Conservation (phyloP, 2,113 vertebrate species). For the Periophthalmus modestus region DNA sequence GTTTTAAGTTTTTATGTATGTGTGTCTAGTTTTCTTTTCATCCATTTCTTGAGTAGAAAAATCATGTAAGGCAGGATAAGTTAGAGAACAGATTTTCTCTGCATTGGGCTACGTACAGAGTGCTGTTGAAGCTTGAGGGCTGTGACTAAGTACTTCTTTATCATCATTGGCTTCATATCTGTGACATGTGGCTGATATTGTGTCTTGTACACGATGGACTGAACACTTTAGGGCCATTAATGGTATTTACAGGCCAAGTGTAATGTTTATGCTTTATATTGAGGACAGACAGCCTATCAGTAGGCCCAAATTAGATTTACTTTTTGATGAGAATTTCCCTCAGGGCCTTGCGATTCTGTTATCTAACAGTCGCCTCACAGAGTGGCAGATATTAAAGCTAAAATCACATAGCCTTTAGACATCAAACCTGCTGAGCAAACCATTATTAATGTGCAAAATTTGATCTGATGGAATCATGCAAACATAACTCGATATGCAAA, state of each 20-base stretch:
- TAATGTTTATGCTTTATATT: slow-evolving; percentile 61
- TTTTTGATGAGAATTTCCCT: slow-evolving; percentile 67
- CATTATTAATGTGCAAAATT: slow-evolving; percentile 19
- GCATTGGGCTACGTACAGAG: slow-evolving; percentile 20
- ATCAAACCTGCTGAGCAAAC: slow-evolving; percentile 21
- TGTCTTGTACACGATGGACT: slow-evolving; percentile 48
- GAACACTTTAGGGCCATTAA: slow-evolving; percentile 66
- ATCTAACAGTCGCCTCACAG: slow-evolving; percentile 43
- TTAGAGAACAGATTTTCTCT: background rate
- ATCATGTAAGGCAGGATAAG: background rate
- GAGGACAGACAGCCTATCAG: slow-evolving; percentile 65
- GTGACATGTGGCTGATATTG: slow-evolving; percentile 36
- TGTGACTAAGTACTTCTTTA: slow-evolving; percentile 20
- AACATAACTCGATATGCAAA: slow-evolving; percentile 24
- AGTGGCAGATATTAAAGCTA: slow-evolving; percentile 35
- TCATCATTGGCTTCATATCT: slow-evolving; percentile 39
- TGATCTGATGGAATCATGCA: background rate
- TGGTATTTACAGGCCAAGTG: slow-evolving; percentile 65
- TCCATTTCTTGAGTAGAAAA: background rate
- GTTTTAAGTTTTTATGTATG: background rate
- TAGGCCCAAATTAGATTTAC: slow-evolving; percentile 68
- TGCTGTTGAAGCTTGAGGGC: slow-evolving; percentile 8
- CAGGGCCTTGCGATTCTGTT: slow-evolving; percentile 65
- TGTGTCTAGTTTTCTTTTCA: background rate
- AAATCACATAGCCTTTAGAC: slow-evolving; percentile 47